These are phyloP conservation scores for Propsilocerus akamusi DNA, from an alignment of 1,140 invertebrate genomes.

Conservation along the genomic window DNA sequence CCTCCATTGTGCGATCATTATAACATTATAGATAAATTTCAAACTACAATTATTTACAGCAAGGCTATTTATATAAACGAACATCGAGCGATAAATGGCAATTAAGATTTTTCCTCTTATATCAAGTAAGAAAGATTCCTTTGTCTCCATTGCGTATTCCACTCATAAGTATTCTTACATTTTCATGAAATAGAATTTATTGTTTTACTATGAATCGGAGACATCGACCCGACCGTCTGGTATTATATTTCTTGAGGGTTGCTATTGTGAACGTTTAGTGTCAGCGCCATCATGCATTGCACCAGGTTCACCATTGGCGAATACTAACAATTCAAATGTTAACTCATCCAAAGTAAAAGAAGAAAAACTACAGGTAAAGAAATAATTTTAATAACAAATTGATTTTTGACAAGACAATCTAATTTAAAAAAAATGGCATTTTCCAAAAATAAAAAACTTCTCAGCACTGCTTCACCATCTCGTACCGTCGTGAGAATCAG, in stretches of 20 bases:
- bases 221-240: slow-evolving; percentile 56
- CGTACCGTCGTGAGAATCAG: slow-evolving; percentile 69
- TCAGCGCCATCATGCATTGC: slow-evolving; percentile 7
- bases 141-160: neutral
- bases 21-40: neutral
- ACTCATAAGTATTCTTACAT: slow-evolving; percentile 1
- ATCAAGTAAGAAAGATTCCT: slow-evolving; percentile 42
- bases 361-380: slow-evolving; percentile 7
- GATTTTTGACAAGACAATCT: too few relatives aligned
- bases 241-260: slow-evolving; percentile 71
- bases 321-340: neutral
- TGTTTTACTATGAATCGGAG: slow-evolving; percentile 84
- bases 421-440: too few relatives aligned
- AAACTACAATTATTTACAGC: slow-evolving; percentile 17
- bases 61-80: slow-evolving; percentile 70
- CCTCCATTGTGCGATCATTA: too few relatives aligned
- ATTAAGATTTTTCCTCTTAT: slow-evolving; percentile 73
- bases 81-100: slow-evolving; percentile 78
- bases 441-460: slow-evolving; percentile 15
- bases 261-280: slow-evolving; percentile 64
- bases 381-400: too few relatives aligned
- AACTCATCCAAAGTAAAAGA: slow-evolving; percentile 5
- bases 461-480: slow-evolving; percentile 79
- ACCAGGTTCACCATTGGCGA: neutral
- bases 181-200: slow-evolving; percentile 44